phyloP scores from a whole-genome alignment of 1,140 invertebrate genomes.

The Delia radicum region DNA sequence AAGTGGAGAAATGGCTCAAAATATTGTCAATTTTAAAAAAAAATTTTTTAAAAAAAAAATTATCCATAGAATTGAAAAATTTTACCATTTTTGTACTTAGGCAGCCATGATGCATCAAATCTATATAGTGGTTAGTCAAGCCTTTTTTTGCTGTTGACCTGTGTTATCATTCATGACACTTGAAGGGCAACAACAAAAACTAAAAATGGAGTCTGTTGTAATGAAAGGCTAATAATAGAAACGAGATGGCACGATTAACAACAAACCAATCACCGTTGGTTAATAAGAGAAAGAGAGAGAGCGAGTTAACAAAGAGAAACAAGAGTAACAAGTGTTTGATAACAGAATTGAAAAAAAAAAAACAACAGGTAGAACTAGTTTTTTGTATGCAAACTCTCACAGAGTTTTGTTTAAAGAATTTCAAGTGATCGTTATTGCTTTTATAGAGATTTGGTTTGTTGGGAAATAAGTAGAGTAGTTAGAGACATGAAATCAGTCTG shows the following conservation, averaged over 20 bases:
- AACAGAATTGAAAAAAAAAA: not conserved
- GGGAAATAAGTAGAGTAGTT: not conserved
- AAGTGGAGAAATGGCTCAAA: no score
- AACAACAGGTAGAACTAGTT: slow-evolving; percentile 11
- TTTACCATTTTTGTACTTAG: no score
- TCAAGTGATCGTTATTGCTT: not conserved
- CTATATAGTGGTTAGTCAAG: no score
- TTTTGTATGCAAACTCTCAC: not conserved
- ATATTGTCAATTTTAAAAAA: no score
- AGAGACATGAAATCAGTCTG: not conserved
- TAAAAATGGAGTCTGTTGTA: not conserved
- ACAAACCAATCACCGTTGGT: not conserved
- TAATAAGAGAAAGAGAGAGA: not conserved
- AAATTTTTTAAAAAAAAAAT: no score
- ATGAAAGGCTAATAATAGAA: no score
- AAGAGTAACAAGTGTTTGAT: no score
- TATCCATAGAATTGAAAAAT: no score
- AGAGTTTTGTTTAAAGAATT: not conserved
- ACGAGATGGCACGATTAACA: not conserved
- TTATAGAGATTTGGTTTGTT: not conserved
- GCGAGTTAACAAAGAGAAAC: not conserved
- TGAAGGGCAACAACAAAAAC: not conserved
- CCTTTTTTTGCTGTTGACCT: no score
- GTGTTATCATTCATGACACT: not conserved
- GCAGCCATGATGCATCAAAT: no score